Percentiles rank a stretch among this genome's conserved stretches.
phyloP scores from a whole-genome alignment of 2,113 vertebrate species.

The Alligator mississippiensis region DNA sequence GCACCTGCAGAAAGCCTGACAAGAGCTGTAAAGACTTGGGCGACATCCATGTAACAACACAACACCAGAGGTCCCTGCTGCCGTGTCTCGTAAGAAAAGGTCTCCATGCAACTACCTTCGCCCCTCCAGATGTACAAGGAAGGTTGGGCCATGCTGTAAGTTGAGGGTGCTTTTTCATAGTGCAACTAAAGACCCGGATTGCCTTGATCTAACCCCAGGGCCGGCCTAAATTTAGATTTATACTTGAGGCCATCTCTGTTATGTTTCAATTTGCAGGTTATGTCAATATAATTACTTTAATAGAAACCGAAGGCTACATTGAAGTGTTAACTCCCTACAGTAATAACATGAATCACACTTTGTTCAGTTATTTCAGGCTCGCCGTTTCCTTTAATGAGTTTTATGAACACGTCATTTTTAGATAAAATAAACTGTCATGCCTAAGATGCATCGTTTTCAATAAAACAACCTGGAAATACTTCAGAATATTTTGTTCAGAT shows the following conservation, averaged over 20 bases:
- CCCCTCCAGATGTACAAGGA: neutral
- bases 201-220: neutral
- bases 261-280: conserved; percentile 29
- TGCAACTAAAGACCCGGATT: neutral
- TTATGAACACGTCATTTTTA: conserved; percentile 17
- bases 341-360: conserved; percentile 10
- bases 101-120: neutral
- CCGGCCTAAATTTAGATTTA: neutral
- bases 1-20: neutral
- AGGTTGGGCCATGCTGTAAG: neutral
- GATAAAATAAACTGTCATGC: conserved; percentile 46
- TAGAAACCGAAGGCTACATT: neutral
- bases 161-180: neutral
- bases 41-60: no score
- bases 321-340: conserved; percentile 25
- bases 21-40: no score
- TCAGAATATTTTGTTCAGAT: conserved; percentile 17
- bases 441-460: conserved; percentile 32
- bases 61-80: neutral
- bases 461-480: conserved; percentile 31
- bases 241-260: neutral
- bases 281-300: conserved; percentile 9
- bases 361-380: conserved; percentile 32
- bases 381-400: conserved; percentile 23
- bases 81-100: neutral